Conservation (phyloP, 2,888 invertebrate genomes). For the Steinernema scapterisci region DNA sequence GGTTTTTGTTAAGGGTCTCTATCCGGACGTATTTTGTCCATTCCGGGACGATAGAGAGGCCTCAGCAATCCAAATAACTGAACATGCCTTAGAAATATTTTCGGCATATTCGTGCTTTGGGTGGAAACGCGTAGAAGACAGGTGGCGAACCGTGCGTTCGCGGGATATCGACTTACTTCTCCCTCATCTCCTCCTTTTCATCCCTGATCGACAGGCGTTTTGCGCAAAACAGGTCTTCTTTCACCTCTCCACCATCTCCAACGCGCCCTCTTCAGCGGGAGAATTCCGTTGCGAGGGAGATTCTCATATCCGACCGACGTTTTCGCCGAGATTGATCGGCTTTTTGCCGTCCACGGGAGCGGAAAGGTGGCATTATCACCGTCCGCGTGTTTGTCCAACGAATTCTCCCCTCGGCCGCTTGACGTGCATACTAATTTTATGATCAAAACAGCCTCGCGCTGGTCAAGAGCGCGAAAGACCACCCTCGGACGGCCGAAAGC, state of each 20-base stretch:
- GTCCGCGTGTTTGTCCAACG: not conserved
- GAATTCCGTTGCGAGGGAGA: constrained; percentile 24
- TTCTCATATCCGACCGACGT: not conserved
- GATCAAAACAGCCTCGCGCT: not conserved
- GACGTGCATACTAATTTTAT: constrained; percentile 13
- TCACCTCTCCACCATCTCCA: not conserved
- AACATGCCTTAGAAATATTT: too few relatives aligned
- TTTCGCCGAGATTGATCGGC: not conserved
- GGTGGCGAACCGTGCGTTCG: not conserved
- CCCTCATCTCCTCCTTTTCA: not conserved
- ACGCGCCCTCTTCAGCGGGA: not conserved
- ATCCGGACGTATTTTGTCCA: constrained; percentile 6
- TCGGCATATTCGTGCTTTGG: too few relatives aligned
- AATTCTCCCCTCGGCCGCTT: not conserved
- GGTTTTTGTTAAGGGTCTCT: not conserved
- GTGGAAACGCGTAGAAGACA: not conserved
- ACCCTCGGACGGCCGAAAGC: too few relatives aligned
- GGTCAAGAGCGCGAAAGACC: not conserved
- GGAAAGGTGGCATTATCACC: not conserved
- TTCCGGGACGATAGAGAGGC: not conserved
- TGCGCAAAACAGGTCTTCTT: constrained; percentile 27
- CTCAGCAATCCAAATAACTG: too few relatives aligned
- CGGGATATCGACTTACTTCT: constrained; percentile 26
- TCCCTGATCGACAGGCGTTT: constrained; percentile 5
- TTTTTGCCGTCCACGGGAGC: not conserved